phyloP scores from a whole-genome alignment of 1,140 invertebrate genomes.

The Drosophila paulistorum region DNA sequence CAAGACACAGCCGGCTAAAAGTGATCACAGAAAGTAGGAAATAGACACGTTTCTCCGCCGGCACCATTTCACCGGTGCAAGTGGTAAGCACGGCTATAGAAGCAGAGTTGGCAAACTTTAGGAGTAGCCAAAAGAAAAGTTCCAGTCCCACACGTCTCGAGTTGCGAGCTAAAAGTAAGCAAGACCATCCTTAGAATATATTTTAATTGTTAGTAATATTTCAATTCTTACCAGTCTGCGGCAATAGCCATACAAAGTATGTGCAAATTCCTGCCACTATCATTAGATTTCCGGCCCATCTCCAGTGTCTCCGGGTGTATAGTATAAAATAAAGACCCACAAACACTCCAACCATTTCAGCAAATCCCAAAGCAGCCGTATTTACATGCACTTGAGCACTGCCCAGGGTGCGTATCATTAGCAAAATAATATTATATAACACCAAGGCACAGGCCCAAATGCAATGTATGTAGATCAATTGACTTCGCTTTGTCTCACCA shows the following conservation, averaged over 20 bases:
- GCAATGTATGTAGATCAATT: slow-evolving; percentile 66
- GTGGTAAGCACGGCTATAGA: slow-evolving; percentile 74
- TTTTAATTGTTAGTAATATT: fast-evolving
- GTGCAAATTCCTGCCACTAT: slow-evolving; percentile 61
- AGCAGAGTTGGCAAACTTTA: slow-evolving; percentile 73
- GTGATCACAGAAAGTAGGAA: slow-evolving; percentile 71
- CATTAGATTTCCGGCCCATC: slow-evolving; percentile 75
- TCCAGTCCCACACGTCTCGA: slow-evolving; percentile 64
- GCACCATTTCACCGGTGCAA: slow-evolving; percentile 75
- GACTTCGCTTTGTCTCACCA: slow-evolving; percentile 63
- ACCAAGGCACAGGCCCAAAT: slow-evolving; percentile 79
- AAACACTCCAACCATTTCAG: slow-evolving; percentile 81
- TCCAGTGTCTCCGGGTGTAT: slow-evolving; percentile 74
- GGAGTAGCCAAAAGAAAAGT: slow-evolving; percentile 68
- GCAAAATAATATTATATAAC: slow-evolving; percentile 79
- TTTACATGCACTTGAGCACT: slow-evolving; percentile 77
- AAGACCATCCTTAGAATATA: background rate
- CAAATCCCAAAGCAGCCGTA: slow-evolving; percentile 80
- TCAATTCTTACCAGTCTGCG: slow-evolving; percentile 51
- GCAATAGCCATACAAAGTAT: slow-evolving; percentile 70
- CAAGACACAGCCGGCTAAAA: slow-evolving; percentile 66
- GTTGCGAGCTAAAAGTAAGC: slow-evolving; percentile 43
- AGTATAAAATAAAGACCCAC: slow-evolving; percentile 79
- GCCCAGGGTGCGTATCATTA: slow-evolving; percentile 82
- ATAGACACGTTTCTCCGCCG: slow-evolving; percentile 58